Percentiles rank a stretch among this genome's conserved stretches.
Evolutionary conservation across 1,140 invertebrate genomes (phyloP).

Genomic region (Battus philenor): DNA sequence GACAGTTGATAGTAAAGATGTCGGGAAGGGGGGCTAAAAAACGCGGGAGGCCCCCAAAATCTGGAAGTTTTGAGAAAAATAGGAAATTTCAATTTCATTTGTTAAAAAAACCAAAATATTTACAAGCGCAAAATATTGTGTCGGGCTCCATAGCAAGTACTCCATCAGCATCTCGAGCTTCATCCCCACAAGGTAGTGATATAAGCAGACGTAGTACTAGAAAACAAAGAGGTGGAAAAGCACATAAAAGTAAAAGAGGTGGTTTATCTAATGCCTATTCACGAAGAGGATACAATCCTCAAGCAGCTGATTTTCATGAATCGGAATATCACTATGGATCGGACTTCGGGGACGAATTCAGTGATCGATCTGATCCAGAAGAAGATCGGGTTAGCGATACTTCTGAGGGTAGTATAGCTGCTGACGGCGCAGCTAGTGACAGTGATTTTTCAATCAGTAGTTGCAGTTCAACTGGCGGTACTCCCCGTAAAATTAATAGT

Average conservation of each 20-base stretch:
- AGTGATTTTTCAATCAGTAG: slow-evolving; percentile 90
- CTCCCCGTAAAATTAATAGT: slow-evolving; percentile 73
- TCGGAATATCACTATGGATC: slow-evolving; percentile 94
- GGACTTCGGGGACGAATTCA: slow-evolving; percentile 90
- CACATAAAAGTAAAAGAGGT: slow-evolving; percentile 78
- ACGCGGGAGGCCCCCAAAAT: slow-evolving; percentile 91
- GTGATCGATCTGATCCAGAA: slow-evolving; percentile 84
- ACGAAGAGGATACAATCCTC: slow-evolving; percentile 83
- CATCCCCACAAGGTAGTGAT: slow-evolving; percentile 84
- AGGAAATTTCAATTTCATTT: slow-evolving; percentile 91
- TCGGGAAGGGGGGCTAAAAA: slow-evolving; percentile 90
- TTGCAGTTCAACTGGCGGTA: slow-evolving; percentile 81
- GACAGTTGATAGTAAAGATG: slow-evolving; percentile 79
- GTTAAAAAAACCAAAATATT: slow-evolving; percentile 94
- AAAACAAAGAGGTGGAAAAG: slow-evolving; percentile 77
- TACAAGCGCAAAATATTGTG: slow-evolving; percentile 80
- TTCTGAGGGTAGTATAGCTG: slow-evolving; percentile 77
- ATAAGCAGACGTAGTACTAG: slow-evolving; percentile 80
- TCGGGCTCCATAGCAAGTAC: slow-evolving; percentile 84
- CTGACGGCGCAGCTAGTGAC: slow-evolving; percentile 83
- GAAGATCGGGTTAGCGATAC: slow-evolving; percentile 83
- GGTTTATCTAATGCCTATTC: slow-evolving; percentile 78
- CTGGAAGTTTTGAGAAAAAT: slow-evolving; percentile 87
- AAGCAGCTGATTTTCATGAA: slow-evolving; percentile 84
- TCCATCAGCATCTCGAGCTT: slow-evolving; percentile 84